Base-by-base conservation (phyloP, 2,888 invertebrate genomes). In the Microchrysa polita region DNA sequence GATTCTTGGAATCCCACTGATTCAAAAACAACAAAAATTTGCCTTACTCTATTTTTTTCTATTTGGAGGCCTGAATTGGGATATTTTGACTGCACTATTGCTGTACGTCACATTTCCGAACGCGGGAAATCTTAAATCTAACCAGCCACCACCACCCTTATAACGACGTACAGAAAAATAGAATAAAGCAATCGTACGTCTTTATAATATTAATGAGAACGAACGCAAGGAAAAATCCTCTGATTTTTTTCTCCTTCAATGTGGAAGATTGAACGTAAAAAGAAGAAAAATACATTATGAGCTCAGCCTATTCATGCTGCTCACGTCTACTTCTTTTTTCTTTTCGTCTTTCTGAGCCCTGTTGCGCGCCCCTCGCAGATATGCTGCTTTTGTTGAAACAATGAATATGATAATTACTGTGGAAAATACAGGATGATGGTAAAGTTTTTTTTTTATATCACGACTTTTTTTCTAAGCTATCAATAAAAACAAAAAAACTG, bases 361-460 rank as follows among this genome's bases (percentile, higher is more conserved):
- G 48, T 48, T 48, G 48, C 48, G 12, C 48, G 2, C n/a, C n/a
- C n/a, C n/a, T n/a, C n/a, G n/a, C 16, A 4, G 48, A 48, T n/a
- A n/a, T n/a, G 12, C 5, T 10, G 12, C 48, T 48, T 48, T 12
- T 34, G 12, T 48, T n/a, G 16, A 48, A 48, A 48, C 48, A 48
- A 48, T 48, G 48, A 12, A n/a, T n/a, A 48, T 48, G 48, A 48
- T 48, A 48, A 48, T 48, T 48, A n/a, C 42, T 12, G 42, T 34
- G 27, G 27, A 34, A 2, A 5, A n/a, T 10, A 48, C 14, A 48
- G 48, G 48, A 48, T 48, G 48, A 48, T 48, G 16, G 48, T 48
- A n/a, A 48, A 48, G 48, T n/a, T 48, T 48, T 34, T 2, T 2
- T 34, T 34, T 34, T 34, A n/a, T n/a, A n/a, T n/a, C 7, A 34